Conservation (phyloP, 2,797 vertebrate species). For the Amblyopsis hoosieri region DNA sequence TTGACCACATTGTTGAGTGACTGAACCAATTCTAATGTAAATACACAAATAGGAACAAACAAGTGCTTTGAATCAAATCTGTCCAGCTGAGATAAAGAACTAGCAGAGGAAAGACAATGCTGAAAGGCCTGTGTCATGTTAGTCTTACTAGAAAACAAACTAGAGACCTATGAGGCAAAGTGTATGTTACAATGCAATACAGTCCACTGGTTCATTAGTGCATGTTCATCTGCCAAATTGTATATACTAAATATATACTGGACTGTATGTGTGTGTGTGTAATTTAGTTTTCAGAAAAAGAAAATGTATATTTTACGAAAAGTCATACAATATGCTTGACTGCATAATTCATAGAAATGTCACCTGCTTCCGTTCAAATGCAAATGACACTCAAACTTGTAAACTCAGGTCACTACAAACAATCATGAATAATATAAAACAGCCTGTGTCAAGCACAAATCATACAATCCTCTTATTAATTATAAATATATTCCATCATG, state of each 20-base stretch:
- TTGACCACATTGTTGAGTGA: slow-evolving; percentile 6
- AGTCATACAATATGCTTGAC: slow-evolving; percentile 50
- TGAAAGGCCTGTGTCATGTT: slow-evolving; percentile 27
- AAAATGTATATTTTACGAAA: slow-evolving; percentile 32
- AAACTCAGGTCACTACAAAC: slow-evolving; percentile 30
- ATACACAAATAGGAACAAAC: slow-evolving; percentile 40
- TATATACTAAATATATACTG: slow-evolving; percentile 37
- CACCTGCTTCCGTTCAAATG: slow-evolving; percentile 38
- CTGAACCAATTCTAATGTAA: slow-evolving; percentile 42
- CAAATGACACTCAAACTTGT: slow-evolving; percentile 26
- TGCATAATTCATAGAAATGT: slow-evolving; percentile 57
- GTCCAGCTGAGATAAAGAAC: slow-evolving; percentile 47
- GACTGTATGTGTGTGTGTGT: slow-evolving; percentile 31
- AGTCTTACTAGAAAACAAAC: slow-evolving; percentile 11
- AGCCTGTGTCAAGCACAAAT: slow-evolving; percentile 7
- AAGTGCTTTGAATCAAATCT: slow-evolving; percentile 30
- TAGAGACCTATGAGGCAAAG: slow-evolving; percentile 8
- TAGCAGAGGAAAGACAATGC: slow-evolving; percentile 16
- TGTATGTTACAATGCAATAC: slow-evolving; percentile 24
- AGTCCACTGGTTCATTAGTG: slow-evolving; percentile 35
- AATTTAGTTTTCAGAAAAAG: slow-evolving; percentile 41
- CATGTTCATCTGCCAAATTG: slow-evolving; percentile 43
- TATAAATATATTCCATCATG: neutral
- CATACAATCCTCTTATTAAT: neutral
- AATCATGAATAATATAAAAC: slow-evolving; percentile 34